Conservation (phyloP, 1,140 invertebrate genomes). For the Condylostylus longicornis region DNA sequence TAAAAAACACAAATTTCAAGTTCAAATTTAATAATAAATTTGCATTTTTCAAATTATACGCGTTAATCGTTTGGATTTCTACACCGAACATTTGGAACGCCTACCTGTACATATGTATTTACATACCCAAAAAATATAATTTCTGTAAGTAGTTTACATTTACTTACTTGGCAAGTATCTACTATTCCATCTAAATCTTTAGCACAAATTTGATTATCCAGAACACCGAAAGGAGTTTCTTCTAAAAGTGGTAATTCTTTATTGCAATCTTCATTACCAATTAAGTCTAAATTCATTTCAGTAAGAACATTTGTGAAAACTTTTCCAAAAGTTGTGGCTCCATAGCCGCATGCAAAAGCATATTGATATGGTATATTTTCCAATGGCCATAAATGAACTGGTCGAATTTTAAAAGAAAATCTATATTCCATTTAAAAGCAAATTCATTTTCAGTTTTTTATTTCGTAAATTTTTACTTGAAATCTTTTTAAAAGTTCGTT, state of each 20-base stretch:
- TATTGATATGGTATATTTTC: slow-evolving; percentile 17
- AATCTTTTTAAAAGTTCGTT: too few relatives aligned
- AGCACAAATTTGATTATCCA: slow-evolving; percentile 22
- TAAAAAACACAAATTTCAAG: neutral
- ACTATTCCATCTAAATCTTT: slow-evolving; percentile 16
- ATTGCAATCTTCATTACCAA: slow-evolving; percentile 23
- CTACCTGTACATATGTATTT: neutral
- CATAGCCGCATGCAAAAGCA: slow-evolving; percentile 28
- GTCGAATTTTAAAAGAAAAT: slow-evolving; percentile 20
- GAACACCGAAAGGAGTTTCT: slow-evolving; percentile 18
- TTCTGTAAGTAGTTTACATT: neutral
- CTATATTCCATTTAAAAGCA: slow-evolving; percentile 7
- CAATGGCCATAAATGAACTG: slow-evolving; percentile 19
- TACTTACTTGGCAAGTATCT: slow-evolving; percentile 23
- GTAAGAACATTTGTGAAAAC: slow-evolving; percentile 22
- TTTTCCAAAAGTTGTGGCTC: slow-evolving; percentile 19
- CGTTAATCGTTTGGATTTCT: too few relatives aligned
- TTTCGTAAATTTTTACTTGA: neutral
- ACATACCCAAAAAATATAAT: neutral
- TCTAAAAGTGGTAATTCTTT: slow-evolving; percentile 13
- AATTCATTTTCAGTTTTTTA: neutral
- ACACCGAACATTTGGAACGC: too few relatives aligned
- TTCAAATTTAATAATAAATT: neutral
- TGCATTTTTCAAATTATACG: too few relatives aligned
- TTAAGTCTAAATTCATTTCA: slow-evolving; percentile 21